These are phyloP conservation scores for Hypolimnas misippus DNA, from an alignment of 2,888 invertebrate genomes.

Conservation along the genomic window DNA sequence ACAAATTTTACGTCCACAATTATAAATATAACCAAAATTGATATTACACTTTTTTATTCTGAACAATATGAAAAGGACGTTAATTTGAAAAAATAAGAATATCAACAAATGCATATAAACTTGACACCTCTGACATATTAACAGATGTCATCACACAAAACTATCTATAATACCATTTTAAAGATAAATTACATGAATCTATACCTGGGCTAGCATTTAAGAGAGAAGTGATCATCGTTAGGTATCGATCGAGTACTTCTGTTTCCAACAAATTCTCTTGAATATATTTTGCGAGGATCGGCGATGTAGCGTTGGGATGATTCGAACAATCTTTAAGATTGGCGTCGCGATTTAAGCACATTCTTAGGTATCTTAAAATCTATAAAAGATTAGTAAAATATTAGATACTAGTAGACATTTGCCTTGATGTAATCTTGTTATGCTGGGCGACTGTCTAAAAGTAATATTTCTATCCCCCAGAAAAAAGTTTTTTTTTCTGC, in stretches of 20 bases:
- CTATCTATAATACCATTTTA: background rate
- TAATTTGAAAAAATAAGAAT: no score
- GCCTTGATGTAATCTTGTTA: no score
- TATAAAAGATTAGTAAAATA: slow-evolving; percentile 54
- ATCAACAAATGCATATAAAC: no score
- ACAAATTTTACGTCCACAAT: background rate
- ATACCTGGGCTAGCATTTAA: slow-evolving; percentile 87
- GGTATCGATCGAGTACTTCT: slow-evolving; percentile 87
- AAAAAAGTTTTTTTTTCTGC: no score
- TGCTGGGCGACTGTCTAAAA: no score
- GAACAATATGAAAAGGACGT: no score
- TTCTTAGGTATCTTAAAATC: slow-evolving; percentile 91
- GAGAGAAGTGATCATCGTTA: slow-evolving; percentile 86
- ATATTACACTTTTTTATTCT: background rate
- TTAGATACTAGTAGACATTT: no score
- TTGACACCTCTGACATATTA: no score
- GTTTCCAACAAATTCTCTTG: slow-evolving; percentile 78
- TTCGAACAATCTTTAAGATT: slow-evolving; percentile 76
- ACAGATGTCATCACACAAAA: no score
- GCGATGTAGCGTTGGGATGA: slow-evolving; percentile 87
- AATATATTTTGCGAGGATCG: slow-evolving; percentile 87
- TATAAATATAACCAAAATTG: background rate
- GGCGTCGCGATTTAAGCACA: slow-evolving; percentile 88
- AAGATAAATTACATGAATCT: background rate
- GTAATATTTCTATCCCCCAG: no score